Conservation (phyloP, 2,888 invertebrate genomes). For the Ectemnius cavifrons region DNA sequence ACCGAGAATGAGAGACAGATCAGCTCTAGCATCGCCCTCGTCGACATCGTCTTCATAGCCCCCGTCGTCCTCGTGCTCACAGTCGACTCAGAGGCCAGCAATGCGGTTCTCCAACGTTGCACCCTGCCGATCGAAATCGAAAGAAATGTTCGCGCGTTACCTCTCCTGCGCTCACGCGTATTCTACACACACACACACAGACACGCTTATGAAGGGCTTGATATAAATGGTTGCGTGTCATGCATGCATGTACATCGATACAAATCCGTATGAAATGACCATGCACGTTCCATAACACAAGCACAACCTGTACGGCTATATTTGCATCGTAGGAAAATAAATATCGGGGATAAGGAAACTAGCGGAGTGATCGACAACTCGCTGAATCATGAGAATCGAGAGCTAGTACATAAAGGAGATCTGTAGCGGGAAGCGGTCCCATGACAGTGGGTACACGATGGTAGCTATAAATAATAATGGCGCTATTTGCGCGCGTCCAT, state of each 20-base stretch:
- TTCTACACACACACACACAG: constrained; percentile 13
- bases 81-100: constrained; percentile 71
- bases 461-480: constrained; percentile 3
- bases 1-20: background rate
- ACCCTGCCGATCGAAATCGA: constrained; percentile 68
- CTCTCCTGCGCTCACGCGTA: constrained; percentile 28
- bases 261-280: background rate
- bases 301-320: background rate
- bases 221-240: constrained; percentile 17
- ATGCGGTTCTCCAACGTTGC: constrained; percentile 67
- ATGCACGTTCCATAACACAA: background rate
- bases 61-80: constrained; percentile 36
- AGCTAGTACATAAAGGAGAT: no score
- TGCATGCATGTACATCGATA: constrained; percentile 13
- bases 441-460: no score
- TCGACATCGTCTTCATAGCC: constrained; percentile 17
- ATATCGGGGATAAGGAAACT: no score
- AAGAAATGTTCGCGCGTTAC: constrained; percentile 55
- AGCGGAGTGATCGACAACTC: no score
- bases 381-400: no score
- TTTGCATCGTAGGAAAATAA: no score
- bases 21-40: constrained; percentile 18
- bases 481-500: background rate
- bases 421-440: no score
- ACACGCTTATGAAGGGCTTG: background rate